Percentiles rank a stretch among this genome's conserved stretches.
Conservation (phyloP, 1,140 invertebrate genomes). For the Conus ventricosus region DNA sequence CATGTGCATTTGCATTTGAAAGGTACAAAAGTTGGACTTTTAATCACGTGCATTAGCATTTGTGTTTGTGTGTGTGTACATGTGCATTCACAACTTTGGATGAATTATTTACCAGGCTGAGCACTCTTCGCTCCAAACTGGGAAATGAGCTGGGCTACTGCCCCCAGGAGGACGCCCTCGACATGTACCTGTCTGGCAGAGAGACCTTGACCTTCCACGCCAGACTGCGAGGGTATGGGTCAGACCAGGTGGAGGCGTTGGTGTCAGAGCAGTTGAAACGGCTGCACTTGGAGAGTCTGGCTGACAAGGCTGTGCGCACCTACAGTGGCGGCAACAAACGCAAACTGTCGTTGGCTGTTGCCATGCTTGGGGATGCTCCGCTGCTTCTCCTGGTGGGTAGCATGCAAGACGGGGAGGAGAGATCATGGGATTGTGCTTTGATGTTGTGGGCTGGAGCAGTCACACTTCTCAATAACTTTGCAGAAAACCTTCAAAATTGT, state of each 20-base stretch:
- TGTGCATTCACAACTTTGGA: neutral
- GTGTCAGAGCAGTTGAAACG: slow-evolving; percentile 64
- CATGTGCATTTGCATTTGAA: no score
- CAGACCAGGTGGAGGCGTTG: slow-evolving; percentile 66
- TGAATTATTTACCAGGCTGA: neutral
- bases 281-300: slow-evolving; percentile 65
- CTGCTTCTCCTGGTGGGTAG: slow-evolving; percentile 72
- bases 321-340: slow-evolving; percentile 76
- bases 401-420: neutral
- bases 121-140: slow-evolving; percentile 18
- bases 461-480: no score
- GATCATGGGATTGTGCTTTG: neutral
- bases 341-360: slow-evolving; percentile 75
- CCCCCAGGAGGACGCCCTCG: slow-evolving; percentile 88
- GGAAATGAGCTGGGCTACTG: slow-evolving; percentile 81
- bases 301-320: slow-evolving; percentile 65
- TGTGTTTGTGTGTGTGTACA: neutral
- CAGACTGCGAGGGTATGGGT: slow-evolving; percentile 65
- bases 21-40: no score
- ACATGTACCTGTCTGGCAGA: slow-evolving; percentile 81
- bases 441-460: no score
- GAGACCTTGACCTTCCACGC: slow-evolving; percentile 67
- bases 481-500: no score
- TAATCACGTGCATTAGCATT: no score
- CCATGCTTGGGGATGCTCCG: slow-evolving; percentile 74